Conservation (phyloP, 1,140 invertebrate species). For the Microplitis demolitor region DNA sequence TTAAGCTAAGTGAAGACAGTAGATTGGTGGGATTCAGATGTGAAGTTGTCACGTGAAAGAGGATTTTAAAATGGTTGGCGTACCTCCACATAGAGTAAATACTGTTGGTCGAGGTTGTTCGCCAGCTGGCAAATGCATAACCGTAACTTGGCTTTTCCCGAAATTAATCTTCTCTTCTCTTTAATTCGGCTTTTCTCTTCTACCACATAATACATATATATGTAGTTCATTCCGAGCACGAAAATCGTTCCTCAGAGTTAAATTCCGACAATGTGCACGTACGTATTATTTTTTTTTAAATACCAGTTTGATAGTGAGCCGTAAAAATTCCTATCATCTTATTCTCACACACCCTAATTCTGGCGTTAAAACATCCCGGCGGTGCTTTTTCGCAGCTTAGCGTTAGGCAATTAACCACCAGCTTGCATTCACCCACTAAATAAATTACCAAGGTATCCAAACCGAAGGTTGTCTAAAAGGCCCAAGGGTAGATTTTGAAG, state of each 20-base stretch:
- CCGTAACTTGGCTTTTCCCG: conserved; percentile 25
- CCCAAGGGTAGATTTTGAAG: conserved; percentile 17
- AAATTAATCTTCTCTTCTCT: conserved; percentile 13
- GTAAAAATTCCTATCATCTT: conserved; percentile 19
- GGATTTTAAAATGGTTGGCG: conserved; percentile 14
- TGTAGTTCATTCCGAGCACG: neutral
- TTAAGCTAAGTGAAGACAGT: too few relatives aligned
- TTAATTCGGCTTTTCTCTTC: conserved; percentile 7
- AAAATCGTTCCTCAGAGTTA: conserved; percentile 26
- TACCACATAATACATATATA: too few relatives aligned
- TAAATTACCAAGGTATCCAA: conserved; percentile 50
- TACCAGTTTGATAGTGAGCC: neutral
- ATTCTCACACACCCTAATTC: neutral
- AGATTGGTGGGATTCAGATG: neutral
- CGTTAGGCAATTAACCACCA: conserved; percentile 53
- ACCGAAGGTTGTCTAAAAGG: conserved; percentile 9
- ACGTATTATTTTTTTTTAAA: neutral
- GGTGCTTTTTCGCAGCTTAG: conserved; percentile 53
- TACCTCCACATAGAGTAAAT: conserved; percentile 6
- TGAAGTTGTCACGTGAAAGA: neutral
- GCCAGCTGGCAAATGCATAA: conserved; percentile 30
- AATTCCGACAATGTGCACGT: conserved; percentile 5
- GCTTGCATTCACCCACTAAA: conserved; percentile 49
- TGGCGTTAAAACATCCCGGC: conserved; percentile 23
- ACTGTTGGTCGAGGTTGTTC: neutral